Evolutionary conservation across 2,113 vertebrate species (phyloP).

Genomic region (Sylvilagus bachmani): DNA sequence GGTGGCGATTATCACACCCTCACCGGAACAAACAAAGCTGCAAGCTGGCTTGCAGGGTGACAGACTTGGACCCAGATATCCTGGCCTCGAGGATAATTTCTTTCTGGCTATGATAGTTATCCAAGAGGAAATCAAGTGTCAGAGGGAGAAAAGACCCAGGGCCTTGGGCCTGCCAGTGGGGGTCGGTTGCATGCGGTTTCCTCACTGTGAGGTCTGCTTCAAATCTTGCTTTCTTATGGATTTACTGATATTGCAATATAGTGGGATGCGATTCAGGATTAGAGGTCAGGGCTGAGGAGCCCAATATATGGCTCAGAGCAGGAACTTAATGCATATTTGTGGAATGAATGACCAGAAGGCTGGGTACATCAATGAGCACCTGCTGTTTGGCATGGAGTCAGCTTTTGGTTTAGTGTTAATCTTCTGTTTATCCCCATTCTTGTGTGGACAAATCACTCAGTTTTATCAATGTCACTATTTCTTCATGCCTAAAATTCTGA

Average conservation of each 20-base stretch:
- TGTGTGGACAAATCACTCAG: too few species aligned
- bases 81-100: constrained; percentile 4
- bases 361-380: background rate
- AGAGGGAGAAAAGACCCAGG: background rate
- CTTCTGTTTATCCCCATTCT: background rate
- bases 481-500: background rate
- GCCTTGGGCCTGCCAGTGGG: background rate
- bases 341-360: background rate
- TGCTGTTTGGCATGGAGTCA: background rate
- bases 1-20: background rate
- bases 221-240: background rate
- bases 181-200: accelerated
- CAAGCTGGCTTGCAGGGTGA: background rate
- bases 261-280: background rate
- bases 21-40: background rate
- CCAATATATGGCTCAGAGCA: background rate
- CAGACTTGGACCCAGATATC: background rate
- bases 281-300: background rate
- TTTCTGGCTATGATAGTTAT: background rate
- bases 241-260: accelerated
- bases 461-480: background rate
- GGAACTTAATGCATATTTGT: background rate
- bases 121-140: background rate
- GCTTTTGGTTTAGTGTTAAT: background rate
- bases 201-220: background rate